Evolutionary conservation across 2,888 invertebrate genomes (phyloP).

Genomic region (Crioceris asparagi): DNA sequence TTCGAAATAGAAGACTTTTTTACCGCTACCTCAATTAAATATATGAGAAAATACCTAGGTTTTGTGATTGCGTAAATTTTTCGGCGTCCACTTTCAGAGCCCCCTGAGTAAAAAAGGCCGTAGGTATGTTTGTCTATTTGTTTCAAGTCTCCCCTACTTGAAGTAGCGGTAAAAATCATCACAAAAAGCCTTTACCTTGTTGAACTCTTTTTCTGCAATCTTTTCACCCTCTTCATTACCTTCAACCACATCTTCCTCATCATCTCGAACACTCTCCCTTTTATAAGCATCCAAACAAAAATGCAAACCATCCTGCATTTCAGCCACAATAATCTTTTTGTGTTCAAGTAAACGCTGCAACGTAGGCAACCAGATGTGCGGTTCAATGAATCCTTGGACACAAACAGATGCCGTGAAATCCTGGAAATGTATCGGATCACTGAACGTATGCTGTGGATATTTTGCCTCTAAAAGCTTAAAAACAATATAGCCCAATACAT

Average conservation of each 20-base stretch:
- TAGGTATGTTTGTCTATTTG: too few relatives aligned
- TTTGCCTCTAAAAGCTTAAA: conserved; percentile 30
- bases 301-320: conserved; percentile 42
- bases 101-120: too few relatives aligned
- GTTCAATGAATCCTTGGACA: conserved; percentile 28
- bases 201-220: conserved; percentile 5
- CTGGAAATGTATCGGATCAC: conserved; percentile 27
- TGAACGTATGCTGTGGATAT: conserved; percentile 28
- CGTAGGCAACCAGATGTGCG: conserved; percentile 21
- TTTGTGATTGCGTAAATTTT: too few relatives aligned
- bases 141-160: too few relatives aligned
- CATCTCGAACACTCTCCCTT: conserved; percentile 40
- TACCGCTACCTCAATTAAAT: conserved; percentile 1
- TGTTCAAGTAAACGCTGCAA: conserved; percentile 28
- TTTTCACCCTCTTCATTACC: conserved; percentile 3
- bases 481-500: conserved; percentile 32
- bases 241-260: conserved; percentile 9
- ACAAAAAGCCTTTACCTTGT: conserved; percentile 13
- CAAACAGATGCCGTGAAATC: conserved; percentile 28
- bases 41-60: too few relatives aligned
- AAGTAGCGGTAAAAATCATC: too few relatives aligned
- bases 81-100: too few relatives aligned
- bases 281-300: conserved; percentile 46
- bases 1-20: neutral
- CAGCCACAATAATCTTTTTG: conserved; percentile 27